Evolutionary conservation across 2,888 invertebrate species (phyloP), one percentile per base, ranked within the genome.

Genomic region (Bursaphelenchus okinawaensis): DNA sequence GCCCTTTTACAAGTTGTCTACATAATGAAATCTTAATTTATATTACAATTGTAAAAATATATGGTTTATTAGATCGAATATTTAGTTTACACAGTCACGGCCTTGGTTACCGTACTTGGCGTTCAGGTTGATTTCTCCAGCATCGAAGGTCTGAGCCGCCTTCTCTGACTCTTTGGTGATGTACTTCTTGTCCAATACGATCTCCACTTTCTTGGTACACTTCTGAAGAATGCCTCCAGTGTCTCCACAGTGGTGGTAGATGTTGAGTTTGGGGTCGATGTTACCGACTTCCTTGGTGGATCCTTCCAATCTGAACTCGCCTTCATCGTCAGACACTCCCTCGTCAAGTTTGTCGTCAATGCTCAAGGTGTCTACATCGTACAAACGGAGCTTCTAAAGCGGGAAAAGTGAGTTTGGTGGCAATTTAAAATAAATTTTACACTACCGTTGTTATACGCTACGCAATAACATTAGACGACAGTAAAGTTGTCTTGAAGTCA

Each of bases 291-390:
- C 64, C 7, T 50, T 51, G 6, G 51, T 52, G 20, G 51, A 23
- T 3, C 64, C 64, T 12, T 19, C 24, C 8, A 76, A 67, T 6
- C 72, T 67, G 66, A 77, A 77, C 28, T 73, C 71, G 8, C 77
- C 77, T 0, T 75, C 65, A 29, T 73, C 73, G 59, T 77, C 77
- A 7, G 76, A 75, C 16, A 73, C 68, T 50, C 75, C 76, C 50
- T 77, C 76, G 23, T 76, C 75, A 24, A 77, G 54, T 8, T 76
- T 65, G 58, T 77, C 77, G 52, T 77, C 77, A 52, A 76, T 40
- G 6, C 40, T 40, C 16, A 40, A n/a, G 40, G 40, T 40, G 60
- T 59, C 60, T 50, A 40, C 23, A 24, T 24, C 22, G 26, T 23
- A 23, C 26, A 40, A 40, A 4, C 40, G 40, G 12, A 40, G 16